These are phyloP conservation scores for Choloepus didactylus DNA, from an alignment of 2,797 vertebrate genomes.

Conservation along the genomic window DNA sequence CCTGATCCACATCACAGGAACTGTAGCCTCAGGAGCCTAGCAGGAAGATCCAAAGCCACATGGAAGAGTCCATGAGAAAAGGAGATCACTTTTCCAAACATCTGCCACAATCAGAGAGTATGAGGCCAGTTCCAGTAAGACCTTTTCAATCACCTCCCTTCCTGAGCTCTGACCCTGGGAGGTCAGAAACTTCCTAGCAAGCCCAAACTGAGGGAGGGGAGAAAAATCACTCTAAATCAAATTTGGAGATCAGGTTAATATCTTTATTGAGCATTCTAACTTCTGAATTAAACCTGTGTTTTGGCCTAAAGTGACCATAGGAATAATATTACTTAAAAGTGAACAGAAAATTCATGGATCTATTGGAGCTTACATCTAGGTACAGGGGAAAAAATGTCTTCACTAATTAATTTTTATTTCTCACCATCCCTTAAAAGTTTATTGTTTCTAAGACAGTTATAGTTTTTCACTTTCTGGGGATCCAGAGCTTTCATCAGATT, in stretches of 20 bases:
- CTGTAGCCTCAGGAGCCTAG: too few species aligned
- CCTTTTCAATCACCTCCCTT: background rate
- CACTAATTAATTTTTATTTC: background rate
- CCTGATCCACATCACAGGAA: background rate
- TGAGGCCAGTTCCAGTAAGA: background rate
- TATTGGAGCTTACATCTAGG: background rate
- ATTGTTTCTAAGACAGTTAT: background rate
- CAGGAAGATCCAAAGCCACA: background rate
- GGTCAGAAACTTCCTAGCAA: background rate
- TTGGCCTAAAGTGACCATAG: background rate
- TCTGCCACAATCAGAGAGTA: rapidly evolving
- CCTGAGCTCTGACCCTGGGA: too few species aligned
- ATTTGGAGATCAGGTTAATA: slow-evolving; percentile 1
- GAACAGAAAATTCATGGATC: background rate
- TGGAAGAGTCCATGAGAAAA: background rate
- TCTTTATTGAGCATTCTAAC: background rate
- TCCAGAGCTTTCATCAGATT: background rate
- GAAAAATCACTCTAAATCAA: background rate
- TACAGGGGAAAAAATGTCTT: background rate
- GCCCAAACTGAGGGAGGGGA: background rate
- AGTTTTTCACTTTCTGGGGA: slow-evolving; percentile 10
- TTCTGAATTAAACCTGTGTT: background rate
- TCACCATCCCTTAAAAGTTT: background rate
- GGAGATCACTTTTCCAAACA: background rate
- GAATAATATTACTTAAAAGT: background rate